Conservation (phyloP, 1,140 invertebrate genomes). For the Drosophila bocki region DNA sequence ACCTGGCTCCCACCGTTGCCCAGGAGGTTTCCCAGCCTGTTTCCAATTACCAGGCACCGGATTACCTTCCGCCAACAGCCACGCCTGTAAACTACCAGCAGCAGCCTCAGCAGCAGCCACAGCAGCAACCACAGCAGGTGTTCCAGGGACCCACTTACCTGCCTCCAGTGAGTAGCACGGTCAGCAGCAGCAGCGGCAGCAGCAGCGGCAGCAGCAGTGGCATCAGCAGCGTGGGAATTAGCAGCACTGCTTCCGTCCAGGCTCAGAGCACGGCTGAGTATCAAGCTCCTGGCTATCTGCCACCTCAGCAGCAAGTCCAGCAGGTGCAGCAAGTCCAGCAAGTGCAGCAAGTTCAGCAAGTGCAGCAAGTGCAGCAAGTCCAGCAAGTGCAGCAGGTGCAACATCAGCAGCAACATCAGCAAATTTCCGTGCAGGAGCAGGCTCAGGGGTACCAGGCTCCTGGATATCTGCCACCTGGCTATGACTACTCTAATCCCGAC, state of each 20-base stretch:
- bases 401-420: constrained; percentile 24
- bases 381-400: constrained; percentile 20
- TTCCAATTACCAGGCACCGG: constrained; percentile 54
- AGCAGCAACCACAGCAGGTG: constrained; percentile 12
- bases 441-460: constrained; percentile 32
- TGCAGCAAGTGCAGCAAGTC: constrained; percentile 14
- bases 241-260: constrained; percentile 2
- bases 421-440: neutral
- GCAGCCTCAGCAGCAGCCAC: constrained; percentile 23
- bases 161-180: constrained; percentile 21
- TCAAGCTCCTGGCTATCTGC: constrained; percentile 59
- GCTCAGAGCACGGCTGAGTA: constrained; percentile 18
- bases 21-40: constrained; percentile 28
- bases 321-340: constrained; percentile 9
- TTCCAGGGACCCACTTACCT: constrained; percentile 41
- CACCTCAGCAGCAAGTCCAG: constrained; percentile 42
- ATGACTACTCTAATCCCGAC: constrained; percentile 62
- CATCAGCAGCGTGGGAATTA: constrained; percentile 3
- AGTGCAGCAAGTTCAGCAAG: neutral
- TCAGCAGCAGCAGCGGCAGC: constrained; percentile 6
- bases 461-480: constrained; percentile 61
- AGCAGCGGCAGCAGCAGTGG: constrained; percentile 6
- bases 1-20: constrained; percentile 20
- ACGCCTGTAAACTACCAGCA: constrained; percentile 26
- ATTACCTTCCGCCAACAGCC: constrained; percentile 57